Evolutionary conservation across 1,140 invertebrate genomes (phyloP), one percentile per base, ranked within the genome.

Genomic region (Drosophila micromelanica): DNA sequence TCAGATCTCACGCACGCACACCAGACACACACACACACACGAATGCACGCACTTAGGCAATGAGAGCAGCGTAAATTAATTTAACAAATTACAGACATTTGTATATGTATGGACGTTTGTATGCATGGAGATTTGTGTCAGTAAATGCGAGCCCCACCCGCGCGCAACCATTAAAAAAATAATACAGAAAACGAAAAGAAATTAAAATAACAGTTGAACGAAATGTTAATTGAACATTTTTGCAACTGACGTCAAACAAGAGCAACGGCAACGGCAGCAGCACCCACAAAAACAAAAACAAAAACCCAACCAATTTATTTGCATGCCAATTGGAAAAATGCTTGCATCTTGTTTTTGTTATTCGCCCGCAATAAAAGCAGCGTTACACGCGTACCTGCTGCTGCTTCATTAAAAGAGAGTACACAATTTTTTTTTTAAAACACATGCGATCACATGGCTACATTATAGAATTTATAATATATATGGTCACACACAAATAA

Each of bases 31-130:
- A 68, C 45, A 38, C 42, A 46, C 56, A 46, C 27, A n/a, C 2
- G 20, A 11, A 48, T 8, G 51, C 17, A 38, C 46, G 60, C 43
- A 37, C 11, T 17, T 40, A 43, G 54, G 35, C 57, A 32, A 38
- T 48, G 63, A 52, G 57, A 48, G 63, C 54, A 76, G 75, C 73
- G 79, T 75, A 85, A 87, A 86, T 86, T 82, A 87, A 87, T 86
- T 86, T 82, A 86, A 87, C 82, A 89, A 87, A 79, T 79, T 79
- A 87, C 74, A 60, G 51, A 49, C 27, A 17, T 43, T 9, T 32
- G 13, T 37, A 6, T 48, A 20, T 35, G 12, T 37, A 13, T 20
- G 32, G 55, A 30, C 40, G 9, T 40, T 9, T n/a, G 20, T 46
- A 13, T 15, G 32, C 52, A 5, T 52, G 60, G 56, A 37, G 40